Evolutionary conservation across 2,888 invertebrate genomes (phyloP), one percentile per base, ranked within the genome.

Genomic region (Pyrochroa serraticornis): DNA sequence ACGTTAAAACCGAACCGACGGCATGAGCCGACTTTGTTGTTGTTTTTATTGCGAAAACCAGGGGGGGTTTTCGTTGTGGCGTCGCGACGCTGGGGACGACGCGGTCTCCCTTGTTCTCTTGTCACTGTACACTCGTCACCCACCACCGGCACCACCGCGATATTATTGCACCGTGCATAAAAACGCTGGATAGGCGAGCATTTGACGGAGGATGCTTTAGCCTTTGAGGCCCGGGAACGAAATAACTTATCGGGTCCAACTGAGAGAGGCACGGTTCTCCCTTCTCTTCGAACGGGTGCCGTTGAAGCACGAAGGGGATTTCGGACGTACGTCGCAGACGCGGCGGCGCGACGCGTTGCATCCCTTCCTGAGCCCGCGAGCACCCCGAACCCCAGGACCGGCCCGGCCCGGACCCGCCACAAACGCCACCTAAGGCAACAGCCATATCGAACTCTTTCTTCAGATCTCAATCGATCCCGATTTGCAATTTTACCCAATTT

Each of bases 361-460:
- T 76, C 76, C 77, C 75, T 75, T 71, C 73, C 71, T 73, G 63
- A 68, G 70, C 66, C n/a, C 70, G 69, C 68, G 68, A 52, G 44
- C 43, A 47, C 43, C 51, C 66, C 69, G 69, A 69, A 71, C 72
- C 69, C 65, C 62, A 65, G 50, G 8, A 3, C 12, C 43, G 22
- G 7, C 30, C 30, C 43, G 3, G 9, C n/a, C 36, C 14, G 22
- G 7, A 2, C 30, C 43, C 2, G 9, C n/a, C 36, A 8, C 22
- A 5, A 5, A 5, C 22, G 22, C 22, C 22, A 22, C 22, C 22
- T 22, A n/a, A n/a, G n/a, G n/a, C n/a, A n/a, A 22, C 22, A 5
- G 5, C 22, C 22, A 22, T 22, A 22, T 22, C 5, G 22, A 22
- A 22, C 5, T 22, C 22, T 22, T 3, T 22, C 5, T 22, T 22